phyloP scores from a whole-genome alignment of 2,797 vertebrate genomes.

The Adrianichthys oophorus region DNA sequence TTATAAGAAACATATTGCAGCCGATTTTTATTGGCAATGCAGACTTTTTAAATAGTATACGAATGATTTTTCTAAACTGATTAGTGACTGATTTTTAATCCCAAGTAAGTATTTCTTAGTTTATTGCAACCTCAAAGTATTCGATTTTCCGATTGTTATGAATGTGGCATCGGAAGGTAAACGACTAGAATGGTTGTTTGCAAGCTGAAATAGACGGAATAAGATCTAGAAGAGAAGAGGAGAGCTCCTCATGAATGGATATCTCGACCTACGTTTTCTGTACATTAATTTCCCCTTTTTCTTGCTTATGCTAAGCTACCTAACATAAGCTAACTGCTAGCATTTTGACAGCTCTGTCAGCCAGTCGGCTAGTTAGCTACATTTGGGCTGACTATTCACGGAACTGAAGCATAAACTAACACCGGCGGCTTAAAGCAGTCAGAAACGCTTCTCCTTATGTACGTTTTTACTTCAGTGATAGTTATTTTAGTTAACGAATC shows the following conservation, averaged over 20 bases:
- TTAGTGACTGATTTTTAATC: no score
- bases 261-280: slow-evolving; percentile 37
- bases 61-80: no score
- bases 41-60: no score
- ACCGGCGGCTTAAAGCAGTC: slow-evolving; percentile 3
- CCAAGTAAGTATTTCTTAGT: not conserved
- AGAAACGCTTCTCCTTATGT: not conserved
- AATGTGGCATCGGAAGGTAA: slow-evolving; percentile 51
- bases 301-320: slow-evolving; percentile 1
- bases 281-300: slow-evolving; percentile 36
- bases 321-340: slow-evolving; percentile 26
- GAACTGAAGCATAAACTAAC: slow-evolving; percentile 12
- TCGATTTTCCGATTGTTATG: not conserved
- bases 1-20: accelerated
- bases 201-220: slow-evolving; percentile 27
- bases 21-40: not conserved
- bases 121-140: accelerated
- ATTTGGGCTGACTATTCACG: no score
- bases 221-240: slow-evolving; percentile 37
- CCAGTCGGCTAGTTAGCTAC: slow-evolving; percentile 40
- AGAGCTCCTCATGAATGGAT: slow-evolving; percentile 42
- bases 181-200: slow-evolving; percentile 38
- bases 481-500: not conserved
- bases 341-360: slow-evolving; percentile 58
- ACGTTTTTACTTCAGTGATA: not conserved